These are phyloP conservation scores for Eulemur coronatus DNA, from an alignment of 2,797 vertebrate genomes.

Conservation along the genomic window DNA sequence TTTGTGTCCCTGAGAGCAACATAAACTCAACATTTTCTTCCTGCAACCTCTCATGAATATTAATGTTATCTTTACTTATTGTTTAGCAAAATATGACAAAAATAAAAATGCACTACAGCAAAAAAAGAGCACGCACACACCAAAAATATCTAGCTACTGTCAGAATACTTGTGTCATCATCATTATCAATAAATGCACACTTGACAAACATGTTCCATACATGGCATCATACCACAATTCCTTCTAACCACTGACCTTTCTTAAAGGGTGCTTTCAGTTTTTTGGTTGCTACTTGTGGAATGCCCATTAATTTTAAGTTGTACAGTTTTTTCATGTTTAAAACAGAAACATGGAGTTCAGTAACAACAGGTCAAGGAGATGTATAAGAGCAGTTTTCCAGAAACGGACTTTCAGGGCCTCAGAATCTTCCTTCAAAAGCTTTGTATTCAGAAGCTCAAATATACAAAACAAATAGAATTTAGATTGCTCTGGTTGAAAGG, in stretches of 20 bases:
- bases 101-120: constrained; percentile 71
- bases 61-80: constrained; percentile 76
- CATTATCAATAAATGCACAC: constrained; percentile 60
- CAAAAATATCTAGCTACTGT: constrained; percentile 72
- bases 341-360: neutral
- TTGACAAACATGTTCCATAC: neutral
- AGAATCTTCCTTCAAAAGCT: neutral
- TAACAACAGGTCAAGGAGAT: neutral
- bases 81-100: constrained; percentile 75
- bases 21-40: constrained; percentile 73
- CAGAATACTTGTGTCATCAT: constrained; percentile 58
- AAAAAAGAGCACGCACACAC: constrained; percentile 64
- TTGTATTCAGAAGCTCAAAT: neutral
- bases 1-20: constrained; percentile 76
- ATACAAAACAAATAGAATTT: neutral
- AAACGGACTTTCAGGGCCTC: neutral
- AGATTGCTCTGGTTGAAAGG: neutral
- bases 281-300: neutral
- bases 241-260: constrained; percentile 37
- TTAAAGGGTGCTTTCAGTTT: neutral
- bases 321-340: neutral
- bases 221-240: neutral
- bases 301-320: neutral
- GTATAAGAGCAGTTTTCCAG: neutral
- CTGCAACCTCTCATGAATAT: constrained; percentile 75